Base-by-base conservation (phyloP, 2,797 vertebrate genomes). In the Corythornis leucogaster region DNA sequence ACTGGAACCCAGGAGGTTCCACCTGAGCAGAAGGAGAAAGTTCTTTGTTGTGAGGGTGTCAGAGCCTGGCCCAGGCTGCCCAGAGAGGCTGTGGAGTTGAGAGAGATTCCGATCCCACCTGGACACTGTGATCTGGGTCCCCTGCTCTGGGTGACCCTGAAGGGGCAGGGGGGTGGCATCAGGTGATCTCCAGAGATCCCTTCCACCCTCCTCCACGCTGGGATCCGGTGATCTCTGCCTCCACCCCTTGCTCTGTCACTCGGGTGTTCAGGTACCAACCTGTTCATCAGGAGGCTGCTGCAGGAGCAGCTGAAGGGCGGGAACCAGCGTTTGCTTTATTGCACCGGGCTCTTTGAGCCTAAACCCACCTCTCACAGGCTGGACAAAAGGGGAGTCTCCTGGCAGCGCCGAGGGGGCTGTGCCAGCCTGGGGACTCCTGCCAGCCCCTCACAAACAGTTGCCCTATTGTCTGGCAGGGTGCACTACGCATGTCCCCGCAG, bases 221-320 rank as follows among this genome's bases (percentile, higher is more conserved):
- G 54, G n/a, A 31, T 55, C 13, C n/a, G 2, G 19, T 15, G 54
- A 55, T 22, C 71, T 17, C 50, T 31, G n/a, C 22, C 48, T 43
- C 43, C 73, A 42, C n/a, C 80, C 80, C 24, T 43, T 12, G 25
- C 26, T 38, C 59, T 6, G 26, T 24, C 4, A 0, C 50, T 16
- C 2, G 20, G 46, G 50, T 1, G 3, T 40, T 4, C 0, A 5
- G 14, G 64, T 30, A 8, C 66, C 42, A 11, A 45, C 51, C 22
- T 11, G 13, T 24, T 24, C 1, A 0, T 18, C 33, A 2, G 22
- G 24, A 24, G 26, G 61, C 50, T 5, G 55, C 40, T 2, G 46
- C 24, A 1, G n/a, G 42, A 21, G 21, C 50, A 28, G 26, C 50
- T 10, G 50, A 28, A 28, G 50, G 26, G 26, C 38, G 22, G 50